A percentile compares a stretch with the other conserved stretches of the same genome.
These are phyloP conservation scores for Zosterops hypoxanthus DNA, from an alignment of 2,113 vertebrate genomes.

Conservation along the genomic window DNA sequence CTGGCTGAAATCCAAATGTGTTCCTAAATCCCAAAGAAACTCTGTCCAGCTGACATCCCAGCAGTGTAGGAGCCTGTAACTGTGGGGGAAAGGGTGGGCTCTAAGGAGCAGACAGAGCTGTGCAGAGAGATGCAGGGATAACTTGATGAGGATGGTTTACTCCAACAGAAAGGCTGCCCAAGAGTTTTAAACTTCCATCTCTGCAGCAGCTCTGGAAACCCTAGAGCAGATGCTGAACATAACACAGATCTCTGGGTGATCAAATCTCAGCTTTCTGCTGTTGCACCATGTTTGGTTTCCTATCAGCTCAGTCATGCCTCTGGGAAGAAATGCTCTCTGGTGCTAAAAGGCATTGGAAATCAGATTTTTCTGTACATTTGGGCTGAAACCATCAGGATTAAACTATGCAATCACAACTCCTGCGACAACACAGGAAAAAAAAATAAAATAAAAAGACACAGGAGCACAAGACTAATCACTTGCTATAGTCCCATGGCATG, in stretches of 20 bases:
- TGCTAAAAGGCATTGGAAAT: not conserved
- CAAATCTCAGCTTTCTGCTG: not conserved
- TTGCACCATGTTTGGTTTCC: not conserved
- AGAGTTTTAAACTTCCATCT: not conserved
- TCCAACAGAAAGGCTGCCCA: not conserved
- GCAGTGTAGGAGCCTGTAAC: not conserved
- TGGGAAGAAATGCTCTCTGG: not conserved
- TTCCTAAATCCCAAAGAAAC: slow-evolving; percentile 4
- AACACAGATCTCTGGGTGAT: not conserved
- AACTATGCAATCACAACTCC: not conserved
- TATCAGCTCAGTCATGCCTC: not conserved
- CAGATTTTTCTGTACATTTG: not conserved
- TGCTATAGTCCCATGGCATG: not conserved
- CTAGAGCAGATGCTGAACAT: not conserved
- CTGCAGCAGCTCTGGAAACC: not conserved
- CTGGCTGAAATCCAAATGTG: slow-evolving; percentile 19
- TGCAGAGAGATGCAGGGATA: not conserved
- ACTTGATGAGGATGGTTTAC: not conserved
- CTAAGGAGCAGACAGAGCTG: not conserved
- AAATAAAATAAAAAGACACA: not conserved
- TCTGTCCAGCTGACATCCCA: not conserved
- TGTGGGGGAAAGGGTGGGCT: not conserved
- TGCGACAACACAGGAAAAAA: not conserved
- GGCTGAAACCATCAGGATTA: not conserved
- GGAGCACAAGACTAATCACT: not conserved